These are phyloP conservation scores for Rhineura floridana DNA, from an alignment of 2,113 vertebrate species.

Conservation along the genomic window DNA sequence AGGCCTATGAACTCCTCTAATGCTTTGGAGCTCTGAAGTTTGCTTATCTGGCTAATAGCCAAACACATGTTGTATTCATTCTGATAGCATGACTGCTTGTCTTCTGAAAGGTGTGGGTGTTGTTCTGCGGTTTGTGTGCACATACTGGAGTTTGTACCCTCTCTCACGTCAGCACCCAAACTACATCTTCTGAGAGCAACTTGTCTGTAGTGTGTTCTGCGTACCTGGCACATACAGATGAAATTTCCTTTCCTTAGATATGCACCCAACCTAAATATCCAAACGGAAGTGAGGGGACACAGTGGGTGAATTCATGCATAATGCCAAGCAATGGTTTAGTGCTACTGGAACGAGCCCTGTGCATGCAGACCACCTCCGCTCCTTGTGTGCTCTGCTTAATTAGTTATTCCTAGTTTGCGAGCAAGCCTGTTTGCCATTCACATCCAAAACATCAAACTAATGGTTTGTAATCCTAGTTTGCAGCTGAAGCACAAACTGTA, in stretches of 20 bases:
- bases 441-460: neutral
- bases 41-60: conserved; percentile 29
- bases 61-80: conserved; percentile 25
- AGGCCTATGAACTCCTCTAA: neutral
- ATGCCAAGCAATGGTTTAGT: neutral
- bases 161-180: neutral
- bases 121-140: conserved; percentile 1
- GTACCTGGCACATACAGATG: neutral
- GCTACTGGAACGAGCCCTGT: neutral
- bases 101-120: conserved; percentile 1
- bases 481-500: neutral
- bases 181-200: neutral
- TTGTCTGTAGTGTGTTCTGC: neutral
- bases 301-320: neutral
- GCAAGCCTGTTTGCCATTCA: neutral
- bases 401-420: neutral
- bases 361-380: no score
- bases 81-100: conserved; percentile 5
- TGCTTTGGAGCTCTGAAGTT: conserved; percentile 13
- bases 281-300: neutral
- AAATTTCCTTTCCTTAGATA: no score
- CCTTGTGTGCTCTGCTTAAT: neutral
- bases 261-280: neutral
- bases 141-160: neutral
- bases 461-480: neutral